A percentile compares a stretch with the other conserved stretches of the same genome.
These are phyloP conservation scores for western clawed frog (Xenopus tropicalis) DNA, from an alignment of 2,113 vertebrate genomes.

Conservation along the genomic window UCB_Xtro_10.0 CM004447.2:151140501-151141000, in stretches of 20 bases:
- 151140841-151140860: too few relatives aligned
- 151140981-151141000: too few relatives aligned
- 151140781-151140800: too few relatives aligned
- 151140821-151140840: too few relatives aligned
- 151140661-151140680: neutral
- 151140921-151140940: too few relatives aligned
- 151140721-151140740: too few relatives aligned
- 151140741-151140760: neutral
- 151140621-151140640: conserved; percentile 6
- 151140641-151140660: neutral
- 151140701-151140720: neutral
- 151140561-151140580: conserved; percentile 32
- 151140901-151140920: too few relatives aligned
- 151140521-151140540: conserved; percentile 9
- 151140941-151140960: too few relatives aligned
- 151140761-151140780: neutral
- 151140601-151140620: conserved; percentile 27
- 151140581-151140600: conserved; percentile 26
- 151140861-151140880: too few relatives aligned
- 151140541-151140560: conserved; percentile 5
- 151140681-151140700: neutral
- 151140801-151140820: too few relatives aligned
- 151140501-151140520: conserved; percentile 16
- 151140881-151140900: too few relatives aligned
- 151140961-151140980: too few relatives aligned